Evolutionary conservation across 2,888 invertebrate genomes (phyloP), one percentile per base, ranked within the genome.

Genomic region (Coelinius sp.): DNA sequence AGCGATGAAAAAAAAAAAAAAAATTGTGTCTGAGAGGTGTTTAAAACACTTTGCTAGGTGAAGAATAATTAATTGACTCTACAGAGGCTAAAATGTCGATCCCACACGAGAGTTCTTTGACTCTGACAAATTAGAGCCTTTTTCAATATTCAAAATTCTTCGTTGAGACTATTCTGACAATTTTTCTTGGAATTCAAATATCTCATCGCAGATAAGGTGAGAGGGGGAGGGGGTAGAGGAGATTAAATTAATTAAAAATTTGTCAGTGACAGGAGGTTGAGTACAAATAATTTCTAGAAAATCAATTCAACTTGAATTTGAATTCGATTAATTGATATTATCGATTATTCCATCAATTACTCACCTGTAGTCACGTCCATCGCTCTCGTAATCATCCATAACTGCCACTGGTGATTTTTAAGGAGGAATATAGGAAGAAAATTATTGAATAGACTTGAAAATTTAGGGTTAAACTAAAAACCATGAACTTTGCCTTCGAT

Each of bases 331-430:
- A 66, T 38, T 17, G 14, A 49, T 1, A 4, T 20, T 20, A 49
- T 17, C 7, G 20, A 35, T 12, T 10, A 59, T 35, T 27, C 44
- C 31, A 14, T 24, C 5, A 35, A 17, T 17, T 62, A 70, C 71
- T 75, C 68, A 73, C 78, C 75, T 72, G 41, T 38, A 67, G 53
- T 69, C 53, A 17, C 75, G 66, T 10, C 64, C 44, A 2, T 67
- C 35, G 59, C 74, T 73, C 38, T 76, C 75, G 66, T 74, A 75
- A 49, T 76, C 72, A 25, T 76, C 75, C 75, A 78, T 72, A 4
- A 56, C 24, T 12, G 41, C 24, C 14, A 22, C 44, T 31, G 22
- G 35, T 46, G 17, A 25, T 70, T 73, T 69, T 69, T 44, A 20
- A 49, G 8, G 44, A 46, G 25, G 20, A 69, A 53, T 63, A 44